Percentiles rank a stretch among this genome's conserved stretches.
These are phyloP conservation scores for Deroptyus accipitrinus DNA, from an alignment of 2,113 vertebrate genomes.

Conservation along the genomic window DNA sequence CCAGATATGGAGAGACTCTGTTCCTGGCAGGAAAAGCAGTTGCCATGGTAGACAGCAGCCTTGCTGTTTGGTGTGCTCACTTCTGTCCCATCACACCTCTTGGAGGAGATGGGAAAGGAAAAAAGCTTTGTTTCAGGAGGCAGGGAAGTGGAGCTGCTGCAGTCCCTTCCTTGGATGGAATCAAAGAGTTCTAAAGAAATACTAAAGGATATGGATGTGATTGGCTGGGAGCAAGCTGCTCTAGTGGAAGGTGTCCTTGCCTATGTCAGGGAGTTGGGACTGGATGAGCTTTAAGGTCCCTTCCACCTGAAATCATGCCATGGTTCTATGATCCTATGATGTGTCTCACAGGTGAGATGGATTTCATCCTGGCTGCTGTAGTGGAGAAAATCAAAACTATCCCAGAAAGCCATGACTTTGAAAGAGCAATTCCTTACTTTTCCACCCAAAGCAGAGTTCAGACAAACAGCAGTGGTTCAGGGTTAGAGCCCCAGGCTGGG, in stretches of 20 bases:
- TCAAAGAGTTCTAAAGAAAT: background rate
- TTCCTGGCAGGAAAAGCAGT: background rate
- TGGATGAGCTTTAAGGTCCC: background rate
- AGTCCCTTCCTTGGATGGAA: background rate
- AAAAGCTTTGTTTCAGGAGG: background rate
- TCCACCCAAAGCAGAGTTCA: background rate
- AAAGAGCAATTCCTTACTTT: background rate
- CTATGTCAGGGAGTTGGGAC: background rate
- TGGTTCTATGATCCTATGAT: background rate
- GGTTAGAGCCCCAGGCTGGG: background rate
- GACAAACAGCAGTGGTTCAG: background rate
- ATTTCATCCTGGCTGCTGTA: background rate
- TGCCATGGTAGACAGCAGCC: background rate
- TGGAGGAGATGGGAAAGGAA: background rate
- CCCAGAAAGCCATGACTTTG: too few relatives aligned
- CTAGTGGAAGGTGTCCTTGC: background rate
- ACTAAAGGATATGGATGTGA: background rate
- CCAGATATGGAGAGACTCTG: accelerated
- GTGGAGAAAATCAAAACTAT: background rate
- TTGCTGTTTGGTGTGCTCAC: background rate
- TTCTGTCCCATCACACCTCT: background rate
- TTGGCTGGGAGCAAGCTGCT: background rate
- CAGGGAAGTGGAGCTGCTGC: background rate
- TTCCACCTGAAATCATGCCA: background rate
- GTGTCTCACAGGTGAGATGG: background rate